phyloP scores from a whole-genome alignment of 2,888 invertebrate genomes.

The Embidobia sp. region DNA sequence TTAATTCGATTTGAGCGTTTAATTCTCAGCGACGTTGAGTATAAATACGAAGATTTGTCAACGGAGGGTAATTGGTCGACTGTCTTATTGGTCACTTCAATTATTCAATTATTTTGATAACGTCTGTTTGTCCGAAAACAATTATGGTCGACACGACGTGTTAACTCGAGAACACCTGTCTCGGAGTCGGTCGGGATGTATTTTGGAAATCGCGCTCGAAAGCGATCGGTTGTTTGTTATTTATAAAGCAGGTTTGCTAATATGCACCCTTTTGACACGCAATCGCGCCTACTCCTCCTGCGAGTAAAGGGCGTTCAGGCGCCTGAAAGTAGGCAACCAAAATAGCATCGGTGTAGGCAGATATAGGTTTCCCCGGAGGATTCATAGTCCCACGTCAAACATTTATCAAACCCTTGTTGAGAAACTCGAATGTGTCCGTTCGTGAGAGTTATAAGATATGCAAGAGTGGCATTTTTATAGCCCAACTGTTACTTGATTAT shows the following conservation, averaged over 20 bases:
- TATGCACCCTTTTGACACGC: slow-evolving; percentile 43
- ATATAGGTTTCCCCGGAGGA: slow-evolving; percentile 14
- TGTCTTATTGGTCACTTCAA: slow-evolving; percentile 4
- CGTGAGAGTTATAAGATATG: no score
- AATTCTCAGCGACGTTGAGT: neutral
- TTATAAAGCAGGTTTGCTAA: slow-evolving; percentile 11
- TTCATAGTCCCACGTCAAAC: neutral
- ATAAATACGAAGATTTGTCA: no score
- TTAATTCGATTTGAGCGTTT: neutral
- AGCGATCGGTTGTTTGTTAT: no score
- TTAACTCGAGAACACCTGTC: no score
- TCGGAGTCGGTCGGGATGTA: no score
- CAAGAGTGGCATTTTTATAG: no score
- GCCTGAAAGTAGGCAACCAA: slow-evolving; percentile 50
- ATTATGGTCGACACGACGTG: no score
- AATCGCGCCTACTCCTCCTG: slow-evolving; percentile 30
- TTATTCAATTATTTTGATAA: slow-evolving; percentile 16
- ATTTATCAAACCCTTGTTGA: no score
- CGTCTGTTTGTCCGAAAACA: slow-evolving; percentile 5
- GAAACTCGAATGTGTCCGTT: no score
- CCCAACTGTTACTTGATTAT: no score
- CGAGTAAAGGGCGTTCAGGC: slow-evolving; percentile 37
- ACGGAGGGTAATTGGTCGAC: no score
- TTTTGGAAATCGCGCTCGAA: no score
- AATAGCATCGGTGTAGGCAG: slow-evolving; percentile 18